Evolutionary conservation across 2,797 vertebrate genomes (phyloP).

Genomic region (Cryptoprocta ferox): DNA sequence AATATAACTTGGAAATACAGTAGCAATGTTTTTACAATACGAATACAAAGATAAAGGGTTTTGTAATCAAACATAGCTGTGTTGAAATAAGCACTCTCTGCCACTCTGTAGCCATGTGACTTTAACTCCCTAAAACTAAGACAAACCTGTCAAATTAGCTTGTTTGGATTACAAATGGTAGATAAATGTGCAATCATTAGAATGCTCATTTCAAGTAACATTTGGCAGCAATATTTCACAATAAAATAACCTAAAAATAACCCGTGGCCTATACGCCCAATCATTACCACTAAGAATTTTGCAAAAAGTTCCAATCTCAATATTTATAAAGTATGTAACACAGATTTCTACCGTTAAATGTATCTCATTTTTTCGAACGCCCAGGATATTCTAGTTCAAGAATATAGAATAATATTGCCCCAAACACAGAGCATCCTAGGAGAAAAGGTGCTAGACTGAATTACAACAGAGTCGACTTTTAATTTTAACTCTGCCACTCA

Average conservation of each 20-base stretch:
- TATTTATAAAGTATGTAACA: background rate
- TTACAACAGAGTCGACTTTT: background rate
- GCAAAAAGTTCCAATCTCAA: slow-evolving; percentile 22
- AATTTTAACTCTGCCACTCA: background rate
- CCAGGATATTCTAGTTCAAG: slow-evolving; percentile 19
- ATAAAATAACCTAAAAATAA: slow-evolving; percentile 31
- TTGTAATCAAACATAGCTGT: slow-evolving; percentile 29
- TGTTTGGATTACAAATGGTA: background rate
- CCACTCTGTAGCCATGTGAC: background rate
- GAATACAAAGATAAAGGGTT: background rate
- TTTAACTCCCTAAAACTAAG: background rate
- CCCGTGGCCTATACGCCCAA: background rate
- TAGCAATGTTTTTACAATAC: background rate
- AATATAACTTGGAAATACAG: background rate
- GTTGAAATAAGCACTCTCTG: background rate
- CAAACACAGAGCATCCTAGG: background rate
- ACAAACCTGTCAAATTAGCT: background rate
- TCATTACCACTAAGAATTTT: background rate
- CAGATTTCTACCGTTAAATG: slow-evolving; percentile 20
- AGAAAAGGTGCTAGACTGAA: background rate
- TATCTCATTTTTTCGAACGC: background rate
- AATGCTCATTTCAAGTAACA: background rate
- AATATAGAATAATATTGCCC: background rate
- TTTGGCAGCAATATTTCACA: background rate
- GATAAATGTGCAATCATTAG: background rate